Evolutionary conservation across 2,797 vertebrate species (phyloP).

Genomic region (Amniataba percoides): DNA sequence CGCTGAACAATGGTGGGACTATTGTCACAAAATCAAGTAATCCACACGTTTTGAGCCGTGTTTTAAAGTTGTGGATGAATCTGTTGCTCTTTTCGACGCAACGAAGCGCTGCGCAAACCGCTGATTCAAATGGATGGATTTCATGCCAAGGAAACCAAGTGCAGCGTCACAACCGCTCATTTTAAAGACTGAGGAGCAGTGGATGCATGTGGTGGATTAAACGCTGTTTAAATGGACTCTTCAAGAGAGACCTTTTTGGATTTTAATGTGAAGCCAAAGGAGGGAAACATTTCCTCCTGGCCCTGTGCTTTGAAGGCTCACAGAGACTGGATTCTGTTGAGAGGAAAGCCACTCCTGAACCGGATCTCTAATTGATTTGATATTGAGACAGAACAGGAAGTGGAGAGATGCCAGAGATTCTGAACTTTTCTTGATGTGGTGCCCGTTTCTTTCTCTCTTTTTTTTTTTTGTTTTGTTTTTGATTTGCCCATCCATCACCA

Average conservation of each 20-base stretch:
- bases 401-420: slow-evolving; percentile 35
- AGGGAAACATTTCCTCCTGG: slow-evolving; percentile 52
- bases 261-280: slow-evolving; percentile 68
- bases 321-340: slow-evolving; percentile 50
- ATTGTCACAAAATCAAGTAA: slow-evolving; percentile 34
- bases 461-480: too few relatives aligned
- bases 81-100: slow-evolving; percentile 46
- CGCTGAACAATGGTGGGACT: slow-evolving; percentile 51
- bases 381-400: slow-evolving; percentile 49
- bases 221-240: slow-evolving; percentile 52
- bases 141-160: slow-evolving; percentile 70
- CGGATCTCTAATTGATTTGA: slow-evolving; percentile 53
- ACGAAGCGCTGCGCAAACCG: slow-evolving; percentile 27
- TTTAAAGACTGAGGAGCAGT: slow-evolving; percentile 52
- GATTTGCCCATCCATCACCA: slow-evolving; percentile 29
- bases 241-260: slow-evolving; percentile 50
- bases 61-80: slow-evolving; percentile 36
- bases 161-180: slow-evolving; percentile 33
- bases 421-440: slow-evolving; percentile 48
- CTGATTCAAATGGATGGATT: slow-evolving; percentile 60
- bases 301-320: slow-evolving; percentile 41
- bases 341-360: slow-evolving; percentile 43
- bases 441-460: slow-evolving; percentile 20
- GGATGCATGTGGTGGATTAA: slow-evolving; percentile 63
- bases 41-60: slow-evolving; percentile 41